Evolutionary conservation across 2,888 invertebrate species (phyloP).

Genomic region (Slavum lentiscoides): DNA sequence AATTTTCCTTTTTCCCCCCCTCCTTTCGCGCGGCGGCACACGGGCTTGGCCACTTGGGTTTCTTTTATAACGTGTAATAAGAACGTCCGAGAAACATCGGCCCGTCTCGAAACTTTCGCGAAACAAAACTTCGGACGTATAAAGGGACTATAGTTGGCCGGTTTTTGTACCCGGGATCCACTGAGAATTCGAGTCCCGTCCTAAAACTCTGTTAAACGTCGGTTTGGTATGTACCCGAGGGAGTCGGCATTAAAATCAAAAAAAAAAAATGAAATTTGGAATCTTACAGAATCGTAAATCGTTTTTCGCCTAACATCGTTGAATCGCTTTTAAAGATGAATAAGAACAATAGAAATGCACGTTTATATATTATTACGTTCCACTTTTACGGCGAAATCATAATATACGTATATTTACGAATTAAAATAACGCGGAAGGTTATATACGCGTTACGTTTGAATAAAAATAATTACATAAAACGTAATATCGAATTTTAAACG

Average conservation of each 20-base stretch:
- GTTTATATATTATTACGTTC: no score
- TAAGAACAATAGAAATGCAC: no score
- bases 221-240: background rate
- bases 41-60: constrained; percentile 43
- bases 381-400: no score
- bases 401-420: no score
- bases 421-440: no score
- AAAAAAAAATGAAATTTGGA: constrained; percentile 6
- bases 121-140: constrained; percentile 42
- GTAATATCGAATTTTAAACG: no score
- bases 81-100: constrained; percentile 46
- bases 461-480: no score
- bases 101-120: constrained; percentile 44
- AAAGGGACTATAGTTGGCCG: constrained; percentile 39
- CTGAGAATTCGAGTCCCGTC: constrained; percentile 35
- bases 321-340: background rate
- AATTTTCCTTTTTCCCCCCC: constrained; percentile 24
- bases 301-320: constrained; percentile 12
- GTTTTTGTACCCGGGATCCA: constrained; percentile 33
- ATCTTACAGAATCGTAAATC: constrained; percentile 19
- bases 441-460: no score
- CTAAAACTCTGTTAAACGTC: constrained; percentile 39
- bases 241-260: background rate
- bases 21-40: constrained; percentile 3
- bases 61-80: constrained; percentile 45